Evolutionary conservation across 2,888 invertebrate species (phyloP).

Genomic region (Chydorus sphaericus): DNA sequence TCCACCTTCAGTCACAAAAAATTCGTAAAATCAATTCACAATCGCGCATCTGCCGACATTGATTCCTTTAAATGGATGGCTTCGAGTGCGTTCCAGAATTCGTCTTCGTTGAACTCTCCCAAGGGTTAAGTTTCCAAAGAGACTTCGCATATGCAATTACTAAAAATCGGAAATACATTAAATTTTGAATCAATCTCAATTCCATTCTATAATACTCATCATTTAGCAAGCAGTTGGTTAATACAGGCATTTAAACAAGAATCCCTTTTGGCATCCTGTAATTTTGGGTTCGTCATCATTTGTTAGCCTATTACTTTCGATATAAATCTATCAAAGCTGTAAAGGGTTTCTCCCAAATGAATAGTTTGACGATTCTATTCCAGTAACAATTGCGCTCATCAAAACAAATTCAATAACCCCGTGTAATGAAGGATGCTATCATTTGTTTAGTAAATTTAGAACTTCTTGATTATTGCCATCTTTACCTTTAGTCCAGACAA

Average conservation of each 20-base stretch:
- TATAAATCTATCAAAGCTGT: conserved; percentile 22
- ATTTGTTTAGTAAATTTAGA: no score
- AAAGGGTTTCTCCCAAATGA: conserved; percentile 39
- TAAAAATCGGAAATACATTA: conserved; percentile 25
- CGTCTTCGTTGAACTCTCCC: conserved; percentile 56
- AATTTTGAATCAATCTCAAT: conserved; percentile 24
- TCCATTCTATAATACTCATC: conserved; percentile 30
- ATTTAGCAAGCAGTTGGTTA: no score
- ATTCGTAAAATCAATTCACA: conserved; percentile 25
- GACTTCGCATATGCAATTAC: conserved; percentile 31
- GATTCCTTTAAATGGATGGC: conserved; percentile 35
- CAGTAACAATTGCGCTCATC: conserved; percentile 38
- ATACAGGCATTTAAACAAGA: no score
- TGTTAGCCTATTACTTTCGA: conserved; percentile 6
- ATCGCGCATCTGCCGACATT: conserved; percentile 23
- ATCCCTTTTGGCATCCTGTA: not conserved
- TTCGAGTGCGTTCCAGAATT: conserved; percentile 69
- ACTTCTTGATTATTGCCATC: no score
- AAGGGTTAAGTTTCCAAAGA: conserved; percentile 54
- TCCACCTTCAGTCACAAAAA: conserved; percentile 51
- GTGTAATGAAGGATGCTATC: no score
- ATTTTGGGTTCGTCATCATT: no score
- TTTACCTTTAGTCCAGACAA: no score
- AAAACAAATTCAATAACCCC: no score
- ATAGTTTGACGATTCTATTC: conserved; percentile 41